Evolutionary conservation across 2,888 invertebrate genomes (phyloP).

Genomic region (Megastigmus dorsalis): DNA sequence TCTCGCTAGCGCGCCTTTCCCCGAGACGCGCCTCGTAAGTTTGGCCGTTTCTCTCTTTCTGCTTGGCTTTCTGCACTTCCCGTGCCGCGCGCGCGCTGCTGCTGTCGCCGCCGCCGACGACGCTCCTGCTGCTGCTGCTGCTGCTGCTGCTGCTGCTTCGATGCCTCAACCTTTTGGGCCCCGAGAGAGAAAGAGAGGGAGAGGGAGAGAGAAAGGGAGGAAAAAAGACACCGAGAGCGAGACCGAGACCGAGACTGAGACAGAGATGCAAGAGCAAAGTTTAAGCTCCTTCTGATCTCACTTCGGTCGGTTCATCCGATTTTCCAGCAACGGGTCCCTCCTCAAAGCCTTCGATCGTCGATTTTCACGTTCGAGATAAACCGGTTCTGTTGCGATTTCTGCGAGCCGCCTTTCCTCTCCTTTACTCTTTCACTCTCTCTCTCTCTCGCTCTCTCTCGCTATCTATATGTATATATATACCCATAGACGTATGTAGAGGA

Average conservation of each 20-base stretch:
- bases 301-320: conserved; percentile 54
- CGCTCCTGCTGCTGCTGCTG: background rate
- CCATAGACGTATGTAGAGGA: no score
- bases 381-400: conserved; percentile 28
- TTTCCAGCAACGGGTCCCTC: conserved; percentile 43
- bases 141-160: conserved; percentile 1
- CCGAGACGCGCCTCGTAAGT: conserved; percentile 32
- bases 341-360: conserved; percentile 47
- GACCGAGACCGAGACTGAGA: no score
- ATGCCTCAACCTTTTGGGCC: conserved; percentile 29
- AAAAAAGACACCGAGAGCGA: no score
- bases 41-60: conserved; percentile 54
- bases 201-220: background rate
- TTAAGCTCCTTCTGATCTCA: conserved; percentile 51
- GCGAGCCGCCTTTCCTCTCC: background rate
- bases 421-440: background rate
- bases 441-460: no score
- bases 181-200: background rate
- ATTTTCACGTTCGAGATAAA: conserved; percentile 55
- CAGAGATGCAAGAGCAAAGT: conserved; percentile 31
- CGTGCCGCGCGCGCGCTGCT: background rate
- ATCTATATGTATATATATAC: no score
- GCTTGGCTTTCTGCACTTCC: conserved; percentile 46
- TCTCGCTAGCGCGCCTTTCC: background rate
- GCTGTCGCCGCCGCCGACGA: background rate